Base-by-base conservation (phyloP, 2,797 vertebrate genomes). In the Pelobates cultripes region DNA sequence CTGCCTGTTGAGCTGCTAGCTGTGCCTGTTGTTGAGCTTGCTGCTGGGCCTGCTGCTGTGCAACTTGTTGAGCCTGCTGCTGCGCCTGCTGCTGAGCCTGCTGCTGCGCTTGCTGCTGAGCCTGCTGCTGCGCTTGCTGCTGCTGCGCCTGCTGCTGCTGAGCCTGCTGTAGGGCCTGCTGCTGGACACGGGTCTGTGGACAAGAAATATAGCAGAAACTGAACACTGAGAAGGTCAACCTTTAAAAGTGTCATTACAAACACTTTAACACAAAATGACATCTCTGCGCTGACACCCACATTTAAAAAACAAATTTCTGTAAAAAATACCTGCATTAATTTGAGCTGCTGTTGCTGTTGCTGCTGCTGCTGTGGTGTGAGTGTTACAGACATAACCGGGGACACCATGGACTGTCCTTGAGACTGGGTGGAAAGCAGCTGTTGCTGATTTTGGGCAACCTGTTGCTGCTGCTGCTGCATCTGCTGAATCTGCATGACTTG, bases 401-500 rank as follows among this genome's bases (percentile, higher is more conserved):
- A 89, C 3, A 95, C 94, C 93, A 98, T 89, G 77, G 94, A 89
- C 77, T 96, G 91, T 43, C 91, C 75, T 86, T 92, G 93, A 0
- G 94, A 86, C 64, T 97, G 97, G 3, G 94, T 91, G 0, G 95
- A 94, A 86, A 97, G 94, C 70, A 95, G 95, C 15, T 94, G 87
- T 0, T 92, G 89, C 2, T 94, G 93, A 70, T 89, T 90, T 82
- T 94, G 95, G 81, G 90, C 89, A 44, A 89, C 92, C 17, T 92
- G 91, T 0, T 93, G 92, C 1, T 93, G 92, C 0, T 92, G 89
- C 1, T 94, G 87, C 85, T 93, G 92, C 44, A 92, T 91, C 0
- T 90, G 91, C 0, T 90, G 91, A 0, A 91, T 86, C 0, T 89
- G 91, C 15, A 85, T 89, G 15, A 92, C 90, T 7, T 92, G 90